Evolutionary conservation across 92 coral and sea anemone genomes (phyloP).

Genomic region (Umimayanthus chanpuru): DNA sequence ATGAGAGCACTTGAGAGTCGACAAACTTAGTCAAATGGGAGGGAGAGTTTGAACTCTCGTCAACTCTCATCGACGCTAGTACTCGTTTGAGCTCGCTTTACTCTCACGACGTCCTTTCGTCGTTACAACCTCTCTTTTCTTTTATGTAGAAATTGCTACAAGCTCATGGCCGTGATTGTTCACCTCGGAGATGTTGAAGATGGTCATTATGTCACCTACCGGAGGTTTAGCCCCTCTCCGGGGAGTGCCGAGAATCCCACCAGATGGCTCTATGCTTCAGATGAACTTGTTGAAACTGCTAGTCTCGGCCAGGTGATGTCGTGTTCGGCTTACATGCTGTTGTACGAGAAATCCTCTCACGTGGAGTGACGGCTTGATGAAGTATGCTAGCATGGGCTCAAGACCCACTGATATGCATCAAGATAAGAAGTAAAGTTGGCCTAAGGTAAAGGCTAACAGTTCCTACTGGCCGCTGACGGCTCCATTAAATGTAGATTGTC

Average conservation of each 20-base stretch:
- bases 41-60: no score
- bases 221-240: conserved; percentile 65
- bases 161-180: conserved; percentile 87
- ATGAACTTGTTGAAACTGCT: conserved; percentile 75
- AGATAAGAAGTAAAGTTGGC: not conserved
- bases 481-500: not conserved
- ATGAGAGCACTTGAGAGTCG: no score
- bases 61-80: not conserved
- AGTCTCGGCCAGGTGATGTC: conserved; percentile 75
- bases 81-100: not conserved
- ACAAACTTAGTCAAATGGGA: no score
- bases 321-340: conserved; percentile 89
- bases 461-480: not conserved
- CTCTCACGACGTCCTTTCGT: not conserved
- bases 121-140: not conserved
- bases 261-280: conserved; percentile 85
- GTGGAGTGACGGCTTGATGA: not conserved
- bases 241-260: conserved; percentile 42
- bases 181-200: conserved; percentile 90
- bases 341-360: conserved; percentile 70
- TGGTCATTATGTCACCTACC: conserved; percentile 97
- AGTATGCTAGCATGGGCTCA: not conserved
- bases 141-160: conserved; percentile 58
- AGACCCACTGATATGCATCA: not conserved
- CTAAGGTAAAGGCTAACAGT: not conserved